phyloP scores from a whole-genome alignment of 2,113 vertebrate species.

The Nipponia nippon region DNA sequence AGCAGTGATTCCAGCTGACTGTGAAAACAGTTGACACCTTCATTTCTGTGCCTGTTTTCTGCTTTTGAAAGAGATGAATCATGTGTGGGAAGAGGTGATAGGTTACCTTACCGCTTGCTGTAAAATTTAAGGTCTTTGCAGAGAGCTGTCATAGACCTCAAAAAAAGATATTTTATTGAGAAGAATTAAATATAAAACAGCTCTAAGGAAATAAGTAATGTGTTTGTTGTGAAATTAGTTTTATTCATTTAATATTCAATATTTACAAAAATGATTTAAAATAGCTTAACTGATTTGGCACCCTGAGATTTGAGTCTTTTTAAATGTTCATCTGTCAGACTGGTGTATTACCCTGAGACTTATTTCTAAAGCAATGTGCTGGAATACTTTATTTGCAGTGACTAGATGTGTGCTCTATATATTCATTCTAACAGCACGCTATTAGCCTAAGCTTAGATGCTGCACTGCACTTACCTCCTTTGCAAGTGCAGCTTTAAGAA shows the following conservation, averaged over 20 bases:
- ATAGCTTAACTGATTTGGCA: neutral
- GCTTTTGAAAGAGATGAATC: neutral
- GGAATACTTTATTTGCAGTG: neutral
- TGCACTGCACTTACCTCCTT: neutral
- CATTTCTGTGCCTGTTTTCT: neutral
- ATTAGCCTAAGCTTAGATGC: neutral
- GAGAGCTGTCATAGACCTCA: neutral
- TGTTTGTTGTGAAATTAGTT: constrained; percentile 4
- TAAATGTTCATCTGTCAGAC: neutral
- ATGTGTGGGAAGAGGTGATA: neutral
- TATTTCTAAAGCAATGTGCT: neutral
- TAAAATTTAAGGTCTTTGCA: neutral
- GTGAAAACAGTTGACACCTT: neutral
- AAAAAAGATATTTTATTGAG: neutral
- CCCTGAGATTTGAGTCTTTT: neutral
- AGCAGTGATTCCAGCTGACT: neutral
- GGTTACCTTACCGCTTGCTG: neutral
- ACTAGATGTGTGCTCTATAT: neutral
- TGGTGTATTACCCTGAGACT: neutral
- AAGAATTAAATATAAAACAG: neutral
- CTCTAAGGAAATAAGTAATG: neutral
- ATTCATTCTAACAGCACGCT: neutral
- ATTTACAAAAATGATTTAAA: neutral
- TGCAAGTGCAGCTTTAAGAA: constrained; percentile 4
- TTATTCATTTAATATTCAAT: constrained; percentile 9